Conservation (phyloP, 2,888 invertebrate species). For the Drosophila mimetica region DNA sequence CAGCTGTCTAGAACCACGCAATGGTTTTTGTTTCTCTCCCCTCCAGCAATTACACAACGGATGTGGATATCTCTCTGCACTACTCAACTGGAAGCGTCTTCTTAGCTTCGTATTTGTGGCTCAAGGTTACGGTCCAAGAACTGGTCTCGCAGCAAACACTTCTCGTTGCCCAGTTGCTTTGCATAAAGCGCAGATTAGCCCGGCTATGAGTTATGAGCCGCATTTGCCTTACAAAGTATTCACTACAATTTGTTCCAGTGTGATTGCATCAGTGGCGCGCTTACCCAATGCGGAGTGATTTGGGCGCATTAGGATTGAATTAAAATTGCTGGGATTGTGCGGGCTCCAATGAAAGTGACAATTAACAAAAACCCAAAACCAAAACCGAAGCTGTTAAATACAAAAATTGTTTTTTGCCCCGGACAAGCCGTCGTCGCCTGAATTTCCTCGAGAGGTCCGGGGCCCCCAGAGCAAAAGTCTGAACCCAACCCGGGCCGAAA, state of each 20-base stretch:
- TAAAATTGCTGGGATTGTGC: constrained; percentile 74
- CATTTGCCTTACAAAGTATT: constrained; percentile 31
- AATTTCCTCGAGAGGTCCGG: constrained; percentile 66
- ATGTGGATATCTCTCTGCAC: constrained; percentile 34
- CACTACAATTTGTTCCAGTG: constrained; percentile 37
- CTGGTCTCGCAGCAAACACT: constrained; percentile 40
- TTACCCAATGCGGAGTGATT: constrained; percentile 68
- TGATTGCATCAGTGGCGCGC: constrained; percentile 38
- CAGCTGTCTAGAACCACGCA: constrained; percentile 30
- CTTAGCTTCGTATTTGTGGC: constrained; percentile 35
- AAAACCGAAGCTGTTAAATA: constrained; percentile 17
- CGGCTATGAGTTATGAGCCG: constrained; percentile 40
- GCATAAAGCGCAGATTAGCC: constrained; percentile 47
- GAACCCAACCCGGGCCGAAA: constrained; percentile 33
- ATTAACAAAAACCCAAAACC: constrained; percentile 55
- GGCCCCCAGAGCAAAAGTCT: constrained; percentile 19
- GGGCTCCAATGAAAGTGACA: constrained; percentile 70
- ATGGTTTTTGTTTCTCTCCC: background rate
- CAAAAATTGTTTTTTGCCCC: constrained; percentile 25
- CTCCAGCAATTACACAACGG: constrained; percentile 33
- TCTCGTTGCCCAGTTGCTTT: constrained; percentile 32
- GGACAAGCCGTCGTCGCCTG: constrained; percentile 29
- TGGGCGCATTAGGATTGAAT: constrained; percentile 75
- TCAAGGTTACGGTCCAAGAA: constrained; percentile 43
- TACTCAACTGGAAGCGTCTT: constrained; percentile 41